These are phyloP conservation scores for Actias luna DNA, from an alignment of 2,888 invertebrate species.

Conservation along the genomic window DNA sequence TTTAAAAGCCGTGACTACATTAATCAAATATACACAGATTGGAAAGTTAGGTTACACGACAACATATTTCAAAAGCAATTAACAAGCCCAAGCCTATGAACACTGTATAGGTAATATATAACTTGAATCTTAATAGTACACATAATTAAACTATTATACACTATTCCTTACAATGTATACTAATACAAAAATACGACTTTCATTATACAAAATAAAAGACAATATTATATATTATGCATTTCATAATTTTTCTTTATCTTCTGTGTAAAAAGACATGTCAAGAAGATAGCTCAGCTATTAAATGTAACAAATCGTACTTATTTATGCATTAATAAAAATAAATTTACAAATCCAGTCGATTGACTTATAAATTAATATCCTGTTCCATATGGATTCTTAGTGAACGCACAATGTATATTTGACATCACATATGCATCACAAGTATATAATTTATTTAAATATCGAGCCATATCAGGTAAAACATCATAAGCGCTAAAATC, in stretches of 20 bases:
- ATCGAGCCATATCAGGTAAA: no score
- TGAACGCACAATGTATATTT: no score
- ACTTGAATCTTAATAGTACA: not conserved
- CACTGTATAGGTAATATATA: not conserved
- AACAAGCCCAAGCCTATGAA: not conserved
- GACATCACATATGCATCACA: no score
- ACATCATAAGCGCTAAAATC: no score
- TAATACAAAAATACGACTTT: conserved; percentile 13
- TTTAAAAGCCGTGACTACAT: no score
- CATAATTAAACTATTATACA: not conserved
- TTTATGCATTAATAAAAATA: no score
- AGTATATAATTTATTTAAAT: no score
- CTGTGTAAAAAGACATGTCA: not conserved
- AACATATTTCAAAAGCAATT: not conserved
- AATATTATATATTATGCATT: conserved; percentile 4
- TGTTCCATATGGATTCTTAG: not conserved
- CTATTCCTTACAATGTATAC: not conserved
- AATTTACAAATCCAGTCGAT: not conserved
- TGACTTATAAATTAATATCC: not conserved
- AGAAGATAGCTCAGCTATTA: not conserved
- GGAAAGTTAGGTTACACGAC: not conserved
- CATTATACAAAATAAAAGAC: not conserved
- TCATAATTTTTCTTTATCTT: not conserved
- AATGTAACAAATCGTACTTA: not conserved
- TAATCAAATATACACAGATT: no score